Evolutionary conservation across 2,888 invertebrate genomes (phyloP).

Genomic region (Aricia artaxerxes): DNA sequence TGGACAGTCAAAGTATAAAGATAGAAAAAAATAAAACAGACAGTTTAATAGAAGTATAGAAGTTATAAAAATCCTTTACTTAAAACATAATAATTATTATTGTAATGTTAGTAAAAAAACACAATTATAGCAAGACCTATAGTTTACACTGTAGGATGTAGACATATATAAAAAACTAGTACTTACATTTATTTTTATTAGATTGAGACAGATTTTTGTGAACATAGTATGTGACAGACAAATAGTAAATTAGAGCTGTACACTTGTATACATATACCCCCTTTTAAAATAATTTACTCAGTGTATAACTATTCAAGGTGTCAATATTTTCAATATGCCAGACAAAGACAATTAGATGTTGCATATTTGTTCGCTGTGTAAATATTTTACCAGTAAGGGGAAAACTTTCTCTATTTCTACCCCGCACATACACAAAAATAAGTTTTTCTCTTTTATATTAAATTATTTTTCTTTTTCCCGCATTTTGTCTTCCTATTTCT

Average conservation of each 20-base stretch:
- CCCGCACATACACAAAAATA: slow-evolving; percentile 13
- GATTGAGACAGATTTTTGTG: not conserved
- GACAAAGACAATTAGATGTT: too few species aligned
- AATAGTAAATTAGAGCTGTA: not conserved
- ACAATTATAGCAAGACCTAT: not conserved
- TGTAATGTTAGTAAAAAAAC: not conserved
- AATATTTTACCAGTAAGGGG: too few species aligned
- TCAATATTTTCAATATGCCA: too few species aligned
- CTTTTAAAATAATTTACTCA: too few species aligned
- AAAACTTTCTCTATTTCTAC: not conserved
- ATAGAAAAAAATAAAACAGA: not conserved
- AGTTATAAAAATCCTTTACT: not conserved
- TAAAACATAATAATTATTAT: not conserved
- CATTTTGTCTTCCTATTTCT: slow-evolving; percentile 46
- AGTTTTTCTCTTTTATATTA: not conserved
- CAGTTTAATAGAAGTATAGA: not conserved
- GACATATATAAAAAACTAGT: not conserved
- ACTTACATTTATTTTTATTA: not conserved
- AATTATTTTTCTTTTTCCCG: slow-evolving; percentile 18
- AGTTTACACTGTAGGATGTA: not conserved
- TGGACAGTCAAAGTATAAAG: not conserved
- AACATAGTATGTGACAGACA: not conserved
- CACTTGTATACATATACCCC: not conserved
- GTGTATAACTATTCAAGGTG: too few species aligned
- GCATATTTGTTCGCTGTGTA: too few species aligned